Evolutionary conservation across 2,888 invertebrate genomes (phyloP).

Genomic region (Dasysyrphus albostriatus): DNA sequence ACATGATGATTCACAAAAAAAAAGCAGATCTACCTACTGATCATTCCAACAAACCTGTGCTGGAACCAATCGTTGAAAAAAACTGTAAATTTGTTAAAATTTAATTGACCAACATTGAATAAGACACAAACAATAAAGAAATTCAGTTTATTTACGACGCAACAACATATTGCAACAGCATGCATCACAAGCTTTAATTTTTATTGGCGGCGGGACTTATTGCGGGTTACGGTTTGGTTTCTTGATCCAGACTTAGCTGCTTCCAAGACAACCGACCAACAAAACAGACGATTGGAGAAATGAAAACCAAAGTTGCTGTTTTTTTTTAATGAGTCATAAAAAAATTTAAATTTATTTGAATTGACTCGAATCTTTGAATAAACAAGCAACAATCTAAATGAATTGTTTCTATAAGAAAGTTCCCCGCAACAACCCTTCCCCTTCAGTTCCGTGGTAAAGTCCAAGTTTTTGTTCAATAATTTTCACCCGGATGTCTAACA

Average conservation of each 20-base stretch:
- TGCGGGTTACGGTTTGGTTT: constrained; percentile 6
- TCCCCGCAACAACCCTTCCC: not conserved
- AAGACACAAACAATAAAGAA: constrained; percentile 39
- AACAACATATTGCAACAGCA: constrained; percentile 63
- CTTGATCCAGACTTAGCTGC: constrained; percentile 18
- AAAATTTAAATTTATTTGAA: constrained; percentile 64
- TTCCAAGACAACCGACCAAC: not conserved
- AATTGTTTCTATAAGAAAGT: not conserved
- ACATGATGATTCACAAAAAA: constrained; percentile 44
- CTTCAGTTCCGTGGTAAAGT: not conserved
- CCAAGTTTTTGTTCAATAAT: constrained; percentile 39
- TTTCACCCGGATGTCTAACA: constrained; percentile 50
- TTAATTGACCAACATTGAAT: constrained; percentile 70
- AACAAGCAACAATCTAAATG: constrained; percentile 6
- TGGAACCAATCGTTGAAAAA: constrained; percentile 41
- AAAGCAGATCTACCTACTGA: not conserved
- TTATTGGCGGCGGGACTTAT: constrained; percentile 35
- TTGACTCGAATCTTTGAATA: constrained; percentile 40
- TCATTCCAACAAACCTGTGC: not conserved
- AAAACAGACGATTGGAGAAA: not conserved
- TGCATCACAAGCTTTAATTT: constrained; percentile 46
- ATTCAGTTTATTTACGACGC: constrained; percentile 62
- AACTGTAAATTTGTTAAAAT: constrained; percentile 70
- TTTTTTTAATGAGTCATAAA: constrained; percentile 66
- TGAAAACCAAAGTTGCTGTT: not conserved